A percentile compares a stretch with the other conserved stretches of the same genome.
phyloP scores from a whole-genome alignment of 2,797 vertebrate species.

The Crocidura indochinensis region DNA sequence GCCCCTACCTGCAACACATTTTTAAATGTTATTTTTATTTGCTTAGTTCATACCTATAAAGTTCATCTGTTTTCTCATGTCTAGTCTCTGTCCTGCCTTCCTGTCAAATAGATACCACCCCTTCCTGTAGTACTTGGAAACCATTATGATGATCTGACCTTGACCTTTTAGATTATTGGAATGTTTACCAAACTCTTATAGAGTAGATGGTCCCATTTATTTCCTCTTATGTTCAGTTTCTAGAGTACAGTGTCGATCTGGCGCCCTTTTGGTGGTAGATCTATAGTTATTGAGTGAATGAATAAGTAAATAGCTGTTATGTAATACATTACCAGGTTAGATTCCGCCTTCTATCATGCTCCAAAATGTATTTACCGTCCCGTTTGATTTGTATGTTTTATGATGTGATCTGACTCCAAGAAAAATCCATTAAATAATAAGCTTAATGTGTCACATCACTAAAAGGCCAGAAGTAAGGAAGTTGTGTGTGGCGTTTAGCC shows the following conservation, averaged over 20 bases:
- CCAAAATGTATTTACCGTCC: neutral
- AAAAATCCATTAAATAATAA: neutral
- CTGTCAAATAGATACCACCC: rapidly evolving
- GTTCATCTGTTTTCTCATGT: neutral
- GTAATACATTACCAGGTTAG: neutral
- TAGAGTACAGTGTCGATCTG: neutral
- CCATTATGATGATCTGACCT: neutral
- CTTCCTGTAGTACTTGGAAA: neutral
- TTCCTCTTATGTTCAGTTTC: neutral
- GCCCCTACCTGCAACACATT: too few relatives aligned
- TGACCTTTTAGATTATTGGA: neutral
- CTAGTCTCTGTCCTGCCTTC: neutral
- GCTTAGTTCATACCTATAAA: neutral
- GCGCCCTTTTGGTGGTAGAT: neutral
- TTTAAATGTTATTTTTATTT: neutral
- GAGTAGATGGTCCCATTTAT: neutral
- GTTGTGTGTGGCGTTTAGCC: rapidly evolving
- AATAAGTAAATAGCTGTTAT: neutral
- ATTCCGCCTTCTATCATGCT: neutral
- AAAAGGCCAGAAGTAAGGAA: neutral
- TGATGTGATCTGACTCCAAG: neutral
- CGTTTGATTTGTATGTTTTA: neutral
- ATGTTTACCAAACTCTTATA: neutral
- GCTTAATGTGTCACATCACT: neutral
- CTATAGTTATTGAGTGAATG: neutral